Evolutionary conservation across 2,113 vertebrate genomes (phyloP).

Genomic region (Camelus bactrianus): DNA sequence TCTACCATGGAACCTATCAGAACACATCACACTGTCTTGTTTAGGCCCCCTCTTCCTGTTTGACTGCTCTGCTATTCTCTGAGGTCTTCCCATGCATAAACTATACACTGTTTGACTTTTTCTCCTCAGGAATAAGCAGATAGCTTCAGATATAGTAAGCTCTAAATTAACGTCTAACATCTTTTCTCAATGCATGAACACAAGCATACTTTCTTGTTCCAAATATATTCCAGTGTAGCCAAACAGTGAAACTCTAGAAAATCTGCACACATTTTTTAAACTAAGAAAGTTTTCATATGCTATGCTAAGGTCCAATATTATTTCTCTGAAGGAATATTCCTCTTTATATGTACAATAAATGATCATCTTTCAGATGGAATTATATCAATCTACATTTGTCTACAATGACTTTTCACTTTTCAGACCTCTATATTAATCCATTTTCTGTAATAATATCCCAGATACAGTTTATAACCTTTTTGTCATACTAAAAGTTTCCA

Average conservation of each 20-base stretch:
- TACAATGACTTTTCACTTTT: not conserved
- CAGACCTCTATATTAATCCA: not conserved
- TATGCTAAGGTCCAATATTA: slow-evolving; percentile 11
- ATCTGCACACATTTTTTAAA: not conserved
- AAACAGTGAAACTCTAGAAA: slow-evolving; percentile 18
- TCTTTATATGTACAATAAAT: not conserved
- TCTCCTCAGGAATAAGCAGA: not conserved
- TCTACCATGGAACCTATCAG: not conserved
- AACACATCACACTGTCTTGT: not conserved
- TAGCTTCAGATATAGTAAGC: not conserved
- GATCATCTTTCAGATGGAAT: not conserved
- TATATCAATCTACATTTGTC: not conserved
- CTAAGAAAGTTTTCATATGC: not conserved
- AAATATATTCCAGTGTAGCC: not conserved
- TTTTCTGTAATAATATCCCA: not conserved
- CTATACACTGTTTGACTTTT: not conserved
- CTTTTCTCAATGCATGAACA: slow-evolving; percentile 34
- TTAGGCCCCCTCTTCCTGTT: not conserved
- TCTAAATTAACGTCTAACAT: slow-evolving; percentile 56
- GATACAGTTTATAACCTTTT: not conserved
- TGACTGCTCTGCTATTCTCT: not conserved
- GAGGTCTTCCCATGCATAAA: not conserved
- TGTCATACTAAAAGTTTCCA: not conserved
- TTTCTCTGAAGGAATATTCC: not conserved
- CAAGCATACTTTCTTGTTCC: not conserved